Evolutionary conservation across 1,140 invertebrate species (phyloP).

Genomic region (Gonioctena quinquepunctata): DNA sequence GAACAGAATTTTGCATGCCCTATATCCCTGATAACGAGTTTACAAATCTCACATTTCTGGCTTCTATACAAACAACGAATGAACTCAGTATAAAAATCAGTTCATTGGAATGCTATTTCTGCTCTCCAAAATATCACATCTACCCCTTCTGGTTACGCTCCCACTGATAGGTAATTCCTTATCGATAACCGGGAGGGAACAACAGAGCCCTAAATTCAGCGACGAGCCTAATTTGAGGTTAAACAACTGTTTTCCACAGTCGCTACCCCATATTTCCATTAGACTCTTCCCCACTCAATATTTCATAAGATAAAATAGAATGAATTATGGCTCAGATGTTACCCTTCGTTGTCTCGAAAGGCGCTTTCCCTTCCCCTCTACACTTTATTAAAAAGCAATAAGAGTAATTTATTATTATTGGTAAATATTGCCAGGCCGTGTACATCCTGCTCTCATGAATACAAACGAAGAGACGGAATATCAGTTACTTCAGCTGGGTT

Average conservation of each 20-base stretch:
- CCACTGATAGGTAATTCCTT: neutral
- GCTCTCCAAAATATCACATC: too few species aligned
- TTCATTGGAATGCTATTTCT: too few species aligned
- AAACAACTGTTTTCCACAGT: constrained; percentile 29
- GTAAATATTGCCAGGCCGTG: constrained; percentile 11
- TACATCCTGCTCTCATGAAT: neutral
- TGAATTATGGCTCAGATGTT: constrained; percentile 31
- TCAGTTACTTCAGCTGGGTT: neutral
- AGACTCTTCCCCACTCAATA: constrained; percentile 30
- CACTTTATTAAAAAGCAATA: constrained; percentile 32
- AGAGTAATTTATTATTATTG: constrained; percentile 28
- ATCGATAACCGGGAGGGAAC: neutral
- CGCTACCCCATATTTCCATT: constrained; percentile 30
- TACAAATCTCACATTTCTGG: too few species aligned
- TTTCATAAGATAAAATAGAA: constrained; percentile 34
- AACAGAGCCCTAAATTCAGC: constrained; percentile 24
- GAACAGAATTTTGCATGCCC: too few species aligned
- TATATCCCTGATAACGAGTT: too few species aligned
- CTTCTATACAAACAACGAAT: too few species aligned
- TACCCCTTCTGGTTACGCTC: neutral
- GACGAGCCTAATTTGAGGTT: constrained; percentile 28
- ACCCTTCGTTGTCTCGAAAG: neutral
- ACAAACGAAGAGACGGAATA: neutral
- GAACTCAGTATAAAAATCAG: too few species aligned
- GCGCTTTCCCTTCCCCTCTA: constrained; percentile 11